phyloP scores from a whole-genome alignment of 2,797 vertebrate genomes.

The Catamblyrhynchus diadema region DNA sequence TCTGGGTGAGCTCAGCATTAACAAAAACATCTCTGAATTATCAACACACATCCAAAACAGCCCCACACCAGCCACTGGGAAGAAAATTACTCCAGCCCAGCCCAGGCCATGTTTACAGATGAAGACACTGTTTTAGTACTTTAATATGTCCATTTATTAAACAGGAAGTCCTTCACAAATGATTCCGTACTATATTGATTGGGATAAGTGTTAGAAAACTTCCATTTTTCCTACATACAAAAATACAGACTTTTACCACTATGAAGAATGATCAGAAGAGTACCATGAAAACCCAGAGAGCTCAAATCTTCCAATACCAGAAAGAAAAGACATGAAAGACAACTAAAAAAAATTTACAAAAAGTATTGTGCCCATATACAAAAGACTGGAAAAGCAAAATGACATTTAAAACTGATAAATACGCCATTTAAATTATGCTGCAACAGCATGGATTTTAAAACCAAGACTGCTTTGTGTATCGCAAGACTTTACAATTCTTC shows the following conservation, averaged over 20 bases:
- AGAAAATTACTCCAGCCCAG: neutral
- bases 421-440: constrained; percentile 40
- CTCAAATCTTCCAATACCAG: constrained; percentile 57
- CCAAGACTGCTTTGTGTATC: constrained; percentile 13
- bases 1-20: neutral
- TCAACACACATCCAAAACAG: neutral
- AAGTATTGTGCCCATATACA: constrained; percentile 60
- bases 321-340: constrained; percentile 36
- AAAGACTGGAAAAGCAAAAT: constrained; percentile 43
- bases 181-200: constrained; percentile 72
- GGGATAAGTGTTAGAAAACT: constrained; percentile 77
- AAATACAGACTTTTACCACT: constrained; percentile 82
- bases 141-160: constrained; percentile 76
- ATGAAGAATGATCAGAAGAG: constrained; percentile 73
- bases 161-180: constrained; percentile 77
- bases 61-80: neutral
- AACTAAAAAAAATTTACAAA: constrained; percentile 5
- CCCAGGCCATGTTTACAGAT: neutral
- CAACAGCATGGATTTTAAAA: constrained; percentile 16
- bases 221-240: constrained; percentile 83
- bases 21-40: neutral
- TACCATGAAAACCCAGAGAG: constrained; percentile 66
- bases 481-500: constrained; percentile 2
- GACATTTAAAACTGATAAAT: constrained; percentile 56
- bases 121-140: neutral